These are phyloP conservation scores for Apus apus DNA, from an alignment of 2,113 vertebrate species.

Conservation along the genomic window DNA sequence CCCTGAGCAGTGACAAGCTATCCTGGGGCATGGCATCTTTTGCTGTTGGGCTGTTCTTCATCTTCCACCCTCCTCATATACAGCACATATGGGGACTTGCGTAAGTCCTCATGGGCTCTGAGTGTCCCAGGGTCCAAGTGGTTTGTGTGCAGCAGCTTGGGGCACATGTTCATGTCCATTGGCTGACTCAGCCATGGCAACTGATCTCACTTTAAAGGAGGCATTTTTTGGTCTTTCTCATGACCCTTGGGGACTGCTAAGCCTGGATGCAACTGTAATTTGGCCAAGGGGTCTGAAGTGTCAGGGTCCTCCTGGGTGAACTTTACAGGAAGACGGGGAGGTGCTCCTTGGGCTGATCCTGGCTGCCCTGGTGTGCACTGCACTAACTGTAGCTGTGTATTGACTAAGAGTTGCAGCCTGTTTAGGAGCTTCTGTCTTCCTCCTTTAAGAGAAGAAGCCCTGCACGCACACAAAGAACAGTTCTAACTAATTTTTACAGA, in stretches of 20 bases:
- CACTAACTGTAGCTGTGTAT: background rate
- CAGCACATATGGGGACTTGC: rapidly evolving
- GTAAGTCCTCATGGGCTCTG: background rate
- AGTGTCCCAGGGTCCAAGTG: rapidly evolving
- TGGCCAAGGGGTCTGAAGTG: background rate
- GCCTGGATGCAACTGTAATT: background rate
- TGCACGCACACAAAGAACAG: background rate
- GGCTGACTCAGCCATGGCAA: background rate
- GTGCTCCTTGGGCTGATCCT: background rate
- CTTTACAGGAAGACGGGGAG: background rate
- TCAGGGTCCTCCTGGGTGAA: background rate
- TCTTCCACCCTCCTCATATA: background rate
- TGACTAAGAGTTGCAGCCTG: background rate
- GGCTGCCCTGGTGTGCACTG: background rate
- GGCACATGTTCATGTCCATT: rapidly evolving
- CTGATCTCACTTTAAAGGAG: background rate
- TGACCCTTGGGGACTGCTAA: background rate
- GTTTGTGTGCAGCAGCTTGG: background rate
- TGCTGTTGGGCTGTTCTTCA: background rate
- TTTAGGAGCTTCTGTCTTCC: background rate
- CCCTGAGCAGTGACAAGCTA: background rate
- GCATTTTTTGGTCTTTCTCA: background rate
- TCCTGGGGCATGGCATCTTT: background rate
- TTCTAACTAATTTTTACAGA: background rate
- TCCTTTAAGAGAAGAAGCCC: background rate